A percentile compares a stretch with the other conserved stretches of the same genome.
phyloP scores from a whole-genome alignment of 2,888 invertebrate genomes.

The Apamea monoglypha region DNA sequence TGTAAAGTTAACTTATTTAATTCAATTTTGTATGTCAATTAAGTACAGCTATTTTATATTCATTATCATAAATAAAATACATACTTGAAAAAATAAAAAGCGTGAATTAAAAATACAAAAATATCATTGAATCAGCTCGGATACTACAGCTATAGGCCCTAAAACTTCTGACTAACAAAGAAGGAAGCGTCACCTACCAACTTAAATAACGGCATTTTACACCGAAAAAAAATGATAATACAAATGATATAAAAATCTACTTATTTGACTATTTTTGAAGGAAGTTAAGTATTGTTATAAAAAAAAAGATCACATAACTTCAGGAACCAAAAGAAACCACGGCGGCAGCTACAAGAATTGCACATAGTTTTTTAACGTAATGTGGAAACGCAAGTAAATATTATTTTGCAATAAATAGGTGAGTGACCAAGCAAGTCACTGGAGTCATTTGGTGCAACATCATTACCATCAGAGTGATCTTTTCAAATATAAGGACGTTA shows the following conservation, averaged over 20 bases:
- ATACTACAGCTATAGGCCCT: too few species aligned
- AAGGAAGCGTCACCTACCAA: background rate
- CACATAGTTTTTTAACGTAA: background rate
- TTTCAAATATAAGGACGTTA: background rate
- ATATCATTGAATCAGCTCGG: background rate
- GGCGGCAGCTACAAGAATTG: background rate
- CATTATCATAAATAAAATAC: background rate
- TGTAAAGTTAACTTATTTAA: background rate
- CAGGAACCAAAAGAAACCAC: background rate
- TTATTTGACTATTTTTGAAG: background rate
- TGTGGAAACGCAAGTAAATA: background rate
- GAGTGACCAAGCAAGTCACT: slow-evolving; percentile 34
- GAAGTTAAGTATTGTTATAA: background rate
- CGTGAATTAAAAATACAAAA: background rate
- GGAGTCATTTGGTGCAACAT: slow-evolving; percentile 16
- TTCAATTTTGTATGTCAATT: too few species aligned
- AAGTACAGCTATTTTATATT: too few species aligned
- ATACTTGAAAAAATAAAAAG: background rate
- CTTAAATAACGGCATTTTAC: background rate
- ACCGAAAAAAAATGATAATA: background rate
- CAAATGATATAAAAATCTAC: background rate
- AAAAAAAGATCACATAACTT: background rate
- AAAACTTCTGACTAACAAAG: background rate
- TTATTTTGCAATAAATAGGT: background rate
- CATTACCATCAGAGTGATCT: background rate